Evolutionary conservation across 2,113 vertebrate species (phyloP).

Genomic region (Fregata magnificens): DNA sequence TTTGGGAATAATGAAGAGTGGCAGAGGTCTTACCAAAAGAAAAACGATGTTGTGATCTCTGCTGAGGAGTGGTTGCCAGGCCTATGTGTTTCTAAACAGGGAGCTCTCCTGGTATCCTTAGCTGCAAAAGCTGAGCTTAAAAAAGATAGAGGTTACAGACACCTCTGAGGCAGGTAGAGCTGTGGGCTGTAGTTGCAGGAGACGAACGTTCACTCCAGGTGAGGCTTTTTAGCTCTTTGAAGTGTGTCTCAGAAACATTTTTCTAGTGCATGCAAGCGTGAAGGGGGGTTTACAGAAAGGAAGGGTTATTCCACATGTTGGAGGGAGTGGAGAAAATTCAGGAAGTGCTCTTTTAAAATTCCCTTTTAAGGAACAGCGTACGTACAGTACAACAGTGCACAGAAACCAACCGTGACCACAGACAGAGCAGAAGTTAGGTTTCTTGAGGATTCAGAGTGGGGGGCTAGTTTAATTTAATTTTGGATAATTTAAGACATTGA

Average conservation of each 20-base stretch:
- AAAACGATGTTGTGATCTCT: background rate
- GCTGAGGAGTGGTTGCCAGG: background rate
- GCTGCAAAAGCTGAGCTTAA: background rate
- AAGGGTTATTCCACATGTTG: background rate
- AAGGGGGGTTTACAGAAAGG: background rate
- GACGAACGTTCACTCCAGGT: no score
- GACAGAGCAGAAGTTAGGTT: background rate
- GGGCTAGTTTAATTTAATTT: background rate
- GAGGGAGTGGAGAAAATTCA: background rate
- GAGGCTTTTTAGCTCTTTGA: no score
- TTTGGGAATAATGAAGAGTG: background rate
- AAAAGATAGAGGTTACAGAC: background rate
- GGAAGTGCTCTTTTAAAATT: background rate
- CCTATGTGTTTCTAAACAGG: background rate
- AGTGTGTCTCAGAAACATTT: background rate
- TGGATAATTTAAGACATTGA: constrained; percentile 24
- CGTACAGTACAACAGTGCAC: fast-evolving
- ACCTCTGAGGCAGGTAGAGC: background rate
- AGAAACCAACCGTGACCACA: background rate
- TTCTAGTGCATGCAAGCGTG: background rate
- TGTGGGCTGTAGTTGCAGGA: background rate
- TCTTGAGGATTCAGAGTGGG: background rate
- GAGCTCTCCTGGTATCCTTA: background rate
- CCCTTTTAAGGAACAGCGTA: background rate
- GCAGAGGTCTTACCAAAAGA: background rate